Percentiles rank a stretch among this genome's conserved stretches.
Conservation (phyloP, 2,113 vertebrate genomes). For the Microtus ochrogaster region DNA sequence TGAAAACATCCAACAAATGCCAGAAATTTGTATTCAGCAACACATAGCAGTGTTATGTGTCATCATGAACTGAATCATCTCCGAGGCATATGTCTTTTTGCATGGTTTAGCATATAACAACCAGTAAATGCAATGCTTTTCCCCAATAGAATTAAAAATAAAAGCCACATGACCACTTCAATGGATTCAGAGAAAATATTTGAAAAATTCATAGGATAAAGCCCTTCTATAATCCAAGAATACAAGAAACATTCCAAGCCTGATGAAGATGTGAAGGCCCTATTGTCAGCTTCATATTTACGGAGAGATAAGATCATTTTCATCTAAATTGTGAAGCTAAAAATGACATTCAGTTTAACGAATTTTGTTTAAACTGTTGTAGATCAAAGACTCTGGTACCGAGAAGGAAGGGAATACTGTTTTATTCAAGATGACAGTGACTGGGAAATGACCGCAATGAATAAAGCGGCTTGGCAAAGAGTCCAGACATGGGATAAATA, state of each 20-base stretch:
- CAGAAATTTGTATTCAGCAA: not conserved
- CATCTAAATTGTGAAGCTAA: not conserved
- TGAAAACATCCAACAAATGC: not conserved
- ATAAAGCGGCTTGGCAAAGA: not conserved
- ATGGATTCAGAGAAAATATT: not conserved
- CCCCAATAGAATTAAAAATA: not conserved
- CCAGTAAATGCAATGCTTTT: not conserved
- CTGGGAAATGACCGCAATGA: not conserved
- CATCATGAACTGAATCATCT: not conserved
- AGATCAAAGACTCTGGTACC: not conserved
- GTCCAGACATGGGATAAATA: not conserved
- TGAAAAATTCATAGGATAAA: not conserved
- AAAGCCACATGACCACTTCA: not conserved
- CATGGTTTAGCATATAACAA: not conserved
- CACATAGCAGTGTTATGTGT: not conserved
- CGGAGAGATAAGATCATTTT: not conserved
- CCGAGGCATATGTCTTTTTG: not conserved
- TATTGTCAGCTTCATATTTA: not conserved
- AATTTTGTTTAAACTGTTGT: not conserved
- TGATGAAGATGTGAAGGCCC: not conserved
- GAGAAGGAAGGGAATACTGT: not conserved
- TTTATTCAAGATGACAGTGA: not conserved
- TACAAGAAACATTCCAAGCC: not conserved
- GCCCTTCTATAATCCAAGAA: not conserved
- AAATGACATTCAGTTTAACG: not conserved